phyloP scores from a whole-genome alignment of 92 coral and sea anemone species.

The Galaxea fascicularis region DNA sequence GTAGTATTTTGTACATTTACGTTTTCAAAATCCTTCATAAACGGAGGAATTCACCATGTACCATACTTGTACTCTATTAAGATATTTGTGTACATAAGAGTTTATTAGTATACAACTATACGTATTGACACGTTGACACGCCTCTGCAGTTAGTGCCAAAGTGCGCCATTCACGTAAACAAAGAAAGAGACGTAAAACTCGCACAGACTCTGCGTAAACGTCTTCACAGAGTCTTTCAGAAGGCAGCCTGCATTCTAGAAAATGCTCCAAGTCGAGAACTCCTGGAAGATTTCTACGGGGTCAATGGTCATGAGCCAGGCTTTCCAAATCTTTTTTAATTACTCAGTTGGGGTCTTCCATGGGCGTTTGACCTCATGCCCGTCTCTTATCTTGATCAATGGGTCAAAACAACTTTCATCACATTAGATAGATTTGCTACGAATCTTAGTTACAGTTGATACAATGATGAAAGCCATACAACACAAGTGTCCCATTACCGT shows the following conservation, averaged over 20 bases:
- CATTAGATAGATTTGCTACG: too few relatives aligned
- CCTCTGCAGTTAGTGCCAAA: neutral
- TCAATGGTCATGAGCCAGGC: too few relatives aligned
- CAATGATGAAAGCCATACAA: too few relatives aligned
- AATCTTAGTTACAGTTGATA: too few relatives aligned
- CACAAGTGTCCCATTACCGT: too few relatives aligned
- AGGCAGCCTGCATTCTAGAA: neutral
- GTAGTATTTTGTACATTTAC: constrained; percentile 9
- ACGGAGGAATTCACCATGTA: constrained; percentile 16
- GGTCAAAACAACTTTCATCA: too few relatives aligned
- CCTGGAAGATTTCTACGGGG: too few relatives aligned
- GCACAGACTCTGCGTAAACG: neutral
- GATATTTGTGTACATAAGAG: constrained; percentile 47
- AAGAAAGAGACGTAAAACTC: neutral
- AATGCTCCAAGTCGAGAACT: too few relatives aligned
- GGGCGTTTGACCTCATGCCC: too few relatives aligned
- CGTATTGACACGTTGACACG: neutral
- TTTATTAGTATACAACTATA: constrained; percentile 38
- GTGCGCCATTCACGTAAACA: neutral
- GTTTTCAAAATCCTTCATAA: neutral
- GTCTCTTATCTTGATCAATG: too few relatives aligned
- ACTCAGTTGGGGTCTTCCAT: too few relatives aligned
- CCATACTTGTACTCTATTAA: constrained; percentile 11
- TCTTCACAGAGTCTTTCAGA: neutral
- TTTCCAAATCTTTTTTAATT: too few relatives aligned